phyloP scores from a whole-genome alignment of 2,888 invertebrate species.

The Malthinus seriepunctatus region DNA sequence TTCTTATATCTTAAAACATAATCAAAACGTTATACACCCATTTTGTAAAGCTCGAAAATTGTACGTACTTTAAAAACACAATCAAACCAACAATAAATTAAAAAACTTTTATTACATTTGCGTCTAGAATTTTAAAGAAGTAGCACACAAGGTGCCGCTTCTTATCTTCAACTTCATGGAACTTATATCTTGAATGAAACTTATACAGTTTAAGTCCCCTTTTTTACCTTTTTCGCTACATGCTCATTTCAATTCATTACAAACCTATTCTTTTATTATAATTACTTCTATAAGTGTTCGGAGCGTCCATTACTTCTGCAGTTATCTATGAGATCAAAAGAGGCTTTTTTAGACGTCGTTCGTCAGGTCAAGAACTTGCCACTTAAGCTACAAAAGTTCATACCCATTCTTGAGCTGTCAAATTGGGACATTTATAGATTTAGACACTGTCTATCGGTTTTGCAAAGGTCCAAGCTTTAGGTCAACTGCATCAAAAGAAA shows the following conservation, averaged over 20 bases:
- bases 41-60: conserved; percentile 2
- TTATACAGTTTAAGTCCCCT: neutral
- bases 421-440: no score
- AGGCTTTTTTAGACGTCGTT: no score
- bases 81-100: conserved; percentile 5
- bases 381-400: no score
- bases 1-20: conserved; percentile 1
- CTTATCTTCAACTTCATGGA: conserved; percentile 1
- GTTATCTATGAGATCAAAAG: no score
- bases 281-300: no score
- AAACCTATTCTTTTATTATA: neutral
- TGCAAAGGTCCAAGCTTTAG: no score
- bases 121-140: conserved; percentile 8
- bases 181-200: conserved; percentile 7
- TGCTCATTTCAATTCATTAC: neutral
- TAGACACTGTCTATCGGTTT: no score
- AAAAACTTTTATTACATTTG: conserved; percentile 6
- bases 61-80: neutral
- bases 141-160: conserved; percentile 6
- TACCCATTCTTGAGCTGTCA: no score
- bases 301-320: no score
- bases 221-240: conserved; percentile 1
- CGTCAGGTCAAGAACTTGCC: no score
- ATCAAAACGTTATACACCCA: conserved; percentile 3
- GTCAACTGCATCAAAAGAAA: no score